Conservation (phyloP, 1,140 invertebrate genomes). For the Aphelenchoides fujianensis region DNA sequence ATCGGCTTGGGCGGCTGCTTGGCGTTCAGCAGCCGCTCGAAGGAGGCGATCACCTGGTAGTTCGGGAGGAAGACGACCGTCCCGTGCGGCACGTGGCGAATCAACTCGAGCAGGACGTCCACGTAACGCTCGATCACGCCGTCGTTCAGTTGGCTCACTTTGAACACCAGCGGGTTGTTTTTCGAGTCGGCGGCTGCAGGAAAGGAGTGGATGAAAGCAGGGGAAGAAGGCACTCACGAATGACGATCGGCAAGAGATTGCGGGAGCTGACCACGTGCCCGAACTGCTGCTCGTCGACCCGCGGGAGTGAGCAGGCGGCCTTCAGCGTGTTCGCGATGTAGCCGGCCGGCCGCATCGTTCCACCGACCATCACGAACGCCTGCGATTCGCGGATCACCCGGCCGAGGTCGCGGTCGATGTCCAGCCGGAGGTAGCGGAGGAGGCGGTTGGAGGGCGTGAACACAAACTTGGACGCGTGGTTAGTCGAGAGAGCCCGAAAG, state of each 20-base stretch:
- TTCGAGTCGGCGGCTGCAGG: not conserved
- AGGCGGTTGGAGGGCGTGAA: not conserved
- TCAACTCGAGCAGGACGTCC: not conserved
- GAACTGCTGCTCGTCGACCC: constrained; percentile 8
- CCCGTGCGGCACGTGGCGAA: constrained; percentile 5
- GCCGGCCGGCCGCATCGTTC: constrained; percentile 14
- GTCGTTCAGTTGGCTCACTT: constrained; percentile 13
- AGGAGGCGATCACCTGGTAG: constrained; percentile 7
- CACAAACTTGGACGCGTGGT: not conserved
- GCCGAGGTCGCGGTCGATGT: constrained; percentile 2
- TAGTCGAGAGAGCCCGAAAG: not conserved
- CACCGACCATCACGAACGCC: constrained; percentile 19
- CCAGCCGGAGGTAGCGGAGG: not conserved
- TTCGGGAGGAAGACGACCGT: constrained; percentile 14
- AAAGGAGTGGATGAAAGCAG: no score
- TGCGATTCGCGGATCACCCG: not conserved
- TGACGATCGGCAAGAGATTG: constrained; percentile 9
- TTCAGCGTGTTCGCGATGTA: not conserved
- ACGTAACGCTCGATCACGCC: not conserved
- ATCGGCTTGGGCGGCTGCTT: not conserved
- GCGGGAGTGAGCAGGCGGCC: not conserved
- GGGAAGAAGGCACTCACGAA: constrained; percentile 3
- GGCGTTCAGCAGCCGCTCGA: not conserved
- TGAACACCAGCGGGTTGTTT: not conserved
- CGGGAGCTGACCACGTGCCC: not conserved